A percentile compares a stretch with the other conserved stretches of the same genome.
phyloP scores from a whole-genome alignment of 2,797 vertebrate species.

The Chelon auratus region DNA sequence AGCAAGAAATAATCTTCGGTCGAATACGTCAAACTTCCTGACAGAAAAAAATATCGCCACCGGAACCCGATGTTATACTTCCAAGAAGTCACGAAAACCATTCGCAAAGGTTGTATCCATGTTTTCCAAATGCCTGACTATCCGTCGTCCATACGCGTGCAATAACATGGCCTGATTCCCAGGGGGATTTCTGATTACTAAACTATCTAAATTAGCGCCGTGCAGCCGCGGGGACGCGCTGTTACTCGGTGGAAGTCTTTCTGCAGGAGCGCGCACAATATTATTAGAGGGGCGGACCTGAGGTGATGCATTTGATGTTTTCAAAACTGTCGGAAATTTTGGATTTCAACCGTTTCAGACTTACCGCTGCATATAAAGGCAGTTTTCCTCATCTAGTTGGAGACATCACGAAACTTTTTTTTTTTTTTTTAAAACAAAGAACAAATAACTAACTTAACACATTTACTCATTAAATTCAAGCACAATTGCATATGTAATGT shows the following conservation, averaged over 20 bases:
- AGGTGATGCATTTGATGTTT: constrained; percentile 54
- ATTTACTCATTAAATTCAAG: no score
- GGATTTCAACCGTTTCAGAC: no score
- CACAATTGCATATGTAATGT: no score
- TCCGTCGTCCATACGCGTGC: constrained; percentile 7
- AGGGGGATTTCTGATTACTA: constrained; percentile 39
- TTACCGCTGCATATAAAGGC: no score
- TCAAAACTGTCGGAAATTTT: not conserved
- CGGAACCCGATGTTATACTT: constrained; percentile 74
- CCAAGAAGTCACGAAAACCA: constrained; percentile 47
- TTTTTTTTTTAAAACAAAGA: no score
- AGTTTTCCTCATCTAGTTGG: no score
- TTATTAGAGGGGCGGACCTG: constrained; percentile 56
- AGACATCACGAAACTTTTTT: no score
- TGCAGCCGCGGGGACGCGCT: constrained; percentile 76
- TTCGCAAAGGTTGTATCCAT: not conserved
- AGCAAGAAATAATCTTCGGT: constrained; percentile 59
- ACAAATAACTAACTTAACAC: no score
- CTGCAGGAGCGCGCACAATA: constrained; percentile 56
- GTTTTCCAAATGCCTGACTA: not conserved
- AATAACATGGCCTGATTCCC: constrained; percentile 26
- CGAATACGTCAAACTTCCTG: constrained; percentile 82
- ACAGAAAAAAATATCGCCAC: constrained; percentile 75
- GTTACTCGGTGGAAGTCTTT: constrained; percentile 66
- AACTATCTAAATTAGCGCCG: constrained; percentile 63